These are phyloP conservation scores for Epizoanthus illoricatus DNA, from an alignment of 92 coral and sea anemone species.

Conservation along the genomic window DNA sequence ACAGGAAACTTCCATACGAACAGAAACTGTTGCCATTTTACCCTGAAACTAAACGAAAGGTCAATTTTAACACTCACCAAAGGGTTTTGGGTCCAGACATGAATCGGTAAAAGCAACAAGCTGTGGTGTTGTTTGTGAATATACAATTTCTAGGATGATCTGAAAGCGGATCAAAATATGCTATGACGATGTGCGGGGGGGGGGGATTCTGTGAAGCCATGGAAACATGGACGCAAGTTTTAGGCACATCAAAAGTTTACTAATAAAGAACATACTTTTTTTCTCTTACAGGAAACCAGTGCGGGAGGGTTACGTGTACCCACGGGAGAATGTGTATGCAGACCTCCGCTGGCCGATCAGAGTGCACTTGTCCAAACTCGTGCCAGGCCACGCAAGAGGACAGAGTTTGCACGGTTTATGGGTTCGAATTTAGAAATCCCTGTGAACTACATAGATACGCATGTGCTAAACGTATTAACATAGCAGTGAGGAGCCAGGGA, in stretches of 20 bases:
- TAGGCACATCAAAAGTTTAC: neutral
- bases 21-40: too few relatives aligned
- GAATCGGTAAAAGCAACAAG: too few relatives aligned
- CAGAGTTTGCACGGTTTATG: slow-evolving; percentile 54
- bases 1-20: too few relatives aligned
- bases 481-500: slow-evolving; percentile 51
- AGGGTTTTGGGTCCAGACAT: too few relatives aligned
- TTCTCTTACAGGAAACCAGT: neutral
- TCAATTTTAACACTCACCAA: too few relatives aligned
- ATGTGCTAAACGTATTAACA: slow-evolving; percentile 39
- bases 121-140: too few relatives aligned
- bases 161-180: too few relatives aligned
- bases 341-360: slow-evolving; percentile 28
- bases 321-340: slow-evolving; percentile 52
- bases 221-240: neutral
- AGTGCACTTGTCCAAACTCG: slow-evolving; percentile 48
- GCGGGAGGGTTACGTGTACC: slow-evolving; percentile 40
- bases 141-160: too few relatives aligned
- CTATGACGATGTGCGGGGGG: too few relatives aligned
- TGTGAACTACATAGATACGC: slow-evolving; percentile 59
- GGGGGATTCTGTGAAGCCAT: too few relatives aligned
- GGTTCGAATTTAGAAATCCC: slow-evolving; percentile 42
- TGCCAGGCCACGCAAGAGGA: slow-evolving; percentile 39
- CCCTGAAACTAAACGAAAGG: too few relatives aligned
- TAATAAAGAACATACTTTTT: neutral